Conservation (phyloP, 2,797 vertebrate species). For the Apogon talboti region DNA sequence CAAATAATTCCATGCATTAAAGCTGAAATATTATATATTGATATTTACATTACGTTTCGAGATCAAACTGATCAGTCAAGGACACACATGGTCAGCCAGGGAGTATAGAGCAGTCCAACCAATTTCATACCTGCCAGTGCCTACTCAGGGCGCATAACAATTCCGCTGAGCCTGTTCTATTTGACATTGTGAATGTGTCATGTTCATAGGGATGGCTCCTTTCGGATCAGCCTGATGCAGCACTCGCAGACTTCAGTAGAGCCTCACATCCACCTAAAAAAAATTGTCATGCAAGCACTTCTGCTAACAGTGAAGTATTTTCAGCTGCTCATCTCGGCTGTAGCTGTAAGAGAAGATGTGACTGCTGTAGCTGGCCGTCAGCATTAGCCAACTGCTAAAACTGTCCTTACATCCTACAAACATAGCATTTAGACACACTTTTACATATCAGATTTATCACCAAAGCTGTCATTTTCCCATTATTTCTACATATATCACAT, state of each 20-base stretch:
- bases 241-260: slow-evolving; percentile 67
- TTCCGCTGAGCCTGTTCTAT: slow-evolving; percentile 76
- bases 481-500: not conserved
- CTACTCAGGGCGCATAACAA: slow-evolving; percentile 72
- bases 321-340: slow-evolving; percentile 37
- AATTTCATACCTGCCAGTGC: slow-evolving; percentile 66
- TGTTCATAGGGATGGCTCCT: slow-evolving; percentile 72
- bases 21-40: slow-evolving; percentile 43
- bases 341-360: slow-evolving; percentile 46
- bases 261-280: slow-evolving; percentile 60
- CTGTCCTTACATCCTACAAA: not conserved
- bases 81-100: slow-evolving; percentile 64
- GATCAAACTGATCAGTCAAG: slow-evolving; percentile 68
- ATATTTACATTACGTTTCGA: slow-evolving; percentile 55
- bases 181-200: slow-evolving; percentile 79
- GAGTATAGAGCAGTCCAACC: slow-evolving; percentile 55
- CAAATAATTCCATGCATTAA: slow-evolving; percentile 10
- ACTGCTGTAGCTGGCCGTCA: slow-evolving; percentile 7
- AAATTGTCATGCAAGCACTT: slow-evolving; percentile 66
- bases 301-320: slow-evolving; percentile 50
- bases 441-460: slow-evolving; percentile 2
- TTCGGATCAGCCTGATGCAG: slow-evolving; percentile 73
- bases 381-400: slow-evolving; percentile 16
- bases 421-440: slow-evolving; percentile 5
- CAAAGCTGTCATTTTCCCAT: not conserved